A percentile compares a stretch with the other conserved stretches of the same genome.
phyloP scores from a whole-genome alignment of 2,797 vertebrate species.

The Onychomys arenicola region DNA sequence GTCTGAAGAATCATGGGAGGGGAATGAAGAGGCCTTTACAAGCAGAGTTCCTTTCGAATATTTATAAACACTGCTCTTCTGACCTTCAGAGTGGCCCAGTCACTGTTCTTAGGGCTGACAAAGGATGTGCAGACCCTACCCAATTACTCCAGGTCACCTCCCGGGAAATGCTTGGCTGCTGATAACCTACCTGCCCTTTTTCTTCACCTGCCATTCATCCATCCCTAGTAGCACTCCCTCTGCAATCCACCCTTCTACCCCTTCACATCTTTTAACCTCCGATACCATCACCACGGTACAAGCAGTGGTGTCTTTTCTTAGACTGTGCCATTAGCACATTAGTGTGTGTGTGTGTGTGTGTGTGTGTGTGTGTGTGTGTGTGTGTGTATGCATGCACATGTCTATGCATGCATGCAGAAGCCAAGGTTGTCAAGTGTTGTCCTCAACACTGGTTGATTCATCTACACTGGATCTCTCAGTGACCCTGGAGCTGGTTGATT shows the following conservation, averaged over 20 bases:
- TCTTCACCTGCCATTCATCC: neutral
- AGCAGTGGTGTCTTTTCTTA: neutral
- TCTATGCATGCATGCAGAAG: neutral
- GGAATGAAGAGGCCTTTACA: neutral
- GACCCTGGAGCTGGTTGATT: neutral
- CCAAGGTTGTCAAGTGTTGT: neutral
- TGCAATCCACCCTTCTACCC: neutral
- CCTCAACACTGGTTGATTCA: neutral
- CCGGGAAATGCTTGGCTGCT: neutral
- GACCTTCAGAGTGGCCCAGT: neutral
- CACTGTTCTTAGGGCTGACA: neutral
- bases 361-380: neutral
- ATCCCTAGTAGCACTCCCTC: neutral
- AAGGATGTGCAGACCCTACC: neutral
- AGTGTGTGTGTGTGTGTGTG: neutral
- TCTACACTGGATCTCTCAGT: neutral
- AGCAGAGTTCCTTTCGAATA: neutral
- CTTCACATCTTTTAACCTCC: neutral
- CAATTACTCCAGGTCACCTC: neutral
- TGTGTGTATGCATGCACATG: fast-evolving
- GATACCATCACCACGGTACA: neutral
- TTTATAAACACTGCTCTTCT: neutral
- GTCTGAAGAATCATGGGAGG: constrained; percentile 34
- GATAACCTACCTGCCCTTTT: neutral
- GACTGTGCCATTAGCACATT: neutral